Evolutionary conservation across 2,888 invertebrate genomes (phyloP).

Genomic region (Aproaerema taeniolella): DNA sequence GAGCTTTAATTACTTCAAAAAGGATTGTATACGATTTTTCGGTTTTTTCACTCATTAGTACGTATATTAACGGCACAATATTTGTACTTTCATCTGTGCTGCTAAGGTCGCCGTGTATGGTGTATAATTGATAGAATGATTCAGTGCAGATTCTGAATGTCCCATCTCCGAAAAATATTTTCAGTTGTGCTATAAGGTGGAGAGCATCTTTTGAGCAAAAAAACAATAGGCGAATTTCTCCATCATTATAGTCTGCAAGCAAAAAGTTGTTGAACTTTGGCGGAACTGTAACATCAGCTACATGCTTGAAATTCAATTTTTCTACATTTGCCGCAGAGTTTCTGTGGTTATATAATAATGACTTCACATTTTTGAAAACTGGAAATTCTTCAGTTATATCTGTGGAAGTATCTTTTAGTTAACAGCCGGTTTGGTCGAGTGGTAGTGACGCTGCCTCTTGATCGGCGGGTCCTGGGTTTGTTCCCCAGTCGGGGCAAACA

Average conservation of each 20-base stretch:
- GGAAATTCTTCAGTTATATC: slow-evolving; percentile 16
- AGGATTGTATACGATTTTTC: slow-evolving; percentile 15
- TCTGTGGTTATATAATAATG: slow-evolving; percentile 18
- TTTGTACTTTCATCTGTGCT: slow-evolving; percentile 17
- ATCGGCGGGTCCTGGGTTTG: no score
- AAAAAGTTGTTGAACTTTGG: slow-evolving; percentile 15
- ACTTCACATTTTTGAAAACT: slow-evolving; percentile 12
- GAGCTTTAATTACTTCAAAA: slow-evolving; percentile 11
- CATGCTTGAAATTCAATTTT: slow-evolving; percentile 17
- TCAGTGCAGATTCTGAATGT: slow-evolving; percentile 8
- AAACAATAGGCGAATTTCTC: slow-evolving; percentile 9
- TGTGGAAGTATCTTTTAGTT: slow-evolving; percentile 17
- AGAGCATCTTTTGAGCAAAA: background rate
- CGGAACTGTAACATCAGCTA: slow-evolving; percentile 16
- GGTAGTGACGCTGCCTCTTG: no score
- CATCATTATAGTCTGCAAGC: slow-evolving; percentile 16
- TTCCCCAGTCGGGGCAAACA: no score
- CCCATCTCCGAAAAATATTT: background rate
- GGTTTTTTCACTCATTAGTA: slow-evolving; percentile 16
- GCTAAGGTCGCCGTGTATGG: slow-evolving; percentile 19
- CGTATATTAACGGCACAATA: no score
- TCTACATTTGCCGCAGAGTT: slow-evolving; percentile 11
- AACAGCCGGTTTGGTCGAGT: no score
- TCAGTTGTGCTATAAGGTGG: background rate
- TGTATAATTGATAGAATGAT: slow-evolving; percentile 18